Conservation (phyloP, 92 coral and sea anemone species). For the Epizoanthus ramosus region DNA sequence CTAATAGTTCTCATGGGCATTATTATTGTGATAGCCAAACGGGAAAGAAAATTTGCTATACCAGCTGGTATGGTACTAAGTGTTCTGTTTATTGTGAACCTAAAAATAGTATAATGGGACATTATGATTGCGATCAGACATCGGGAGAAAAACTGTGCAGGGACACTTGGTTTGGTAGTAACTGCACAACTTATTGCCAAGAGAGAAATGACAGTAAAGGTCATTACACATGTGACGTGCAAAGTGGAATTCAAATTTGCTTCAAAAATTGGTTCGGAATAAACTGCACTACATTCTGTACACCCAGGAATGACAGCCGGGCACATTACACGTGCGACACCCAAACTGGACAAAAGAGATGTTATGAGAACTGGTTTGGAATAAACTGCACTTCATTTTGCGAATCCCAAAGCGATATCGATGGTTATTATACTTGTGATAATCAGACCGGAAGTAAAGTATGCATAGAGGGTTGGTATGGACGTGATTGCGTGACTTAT, state of each 20-base stretch:
- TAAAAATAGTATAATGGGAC: conserved; percentile 39
- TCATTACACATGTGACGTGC: conserved; percentile 64
- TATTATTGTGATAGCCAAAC: conserved; percentile 51
- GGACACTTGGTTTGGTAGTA: conserved; percentile 66
- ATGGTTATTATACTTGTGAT: conserved; percentile 58
- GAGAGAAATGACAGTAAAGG: conserved; percentile 50
- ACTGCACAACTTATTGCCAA: conserved; percentile 60
- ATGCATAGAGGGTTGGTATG: conserved; percentile 71
- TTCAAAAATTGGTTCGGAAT: conserved; percentile 67
- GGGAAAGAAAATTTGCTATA: conserved; percentile 57
- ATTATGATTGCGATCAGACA: conserved; percentile 52
- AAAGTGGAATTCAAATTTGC: conserved; percentile 61
- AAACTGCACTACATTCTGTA: conserved; percentile 22
- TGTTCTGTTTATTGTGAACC: conserved; percentile 47
- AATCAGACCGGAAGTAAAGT: conserved; percentile 51
- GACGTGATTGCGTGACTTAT: conserved; percentile 52
- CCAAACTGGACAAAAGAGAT: conserved; percentile 53
- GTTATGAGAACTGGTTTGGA: conserved; percentile 71
- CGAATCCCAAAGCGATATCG: conserved; percentile 21
- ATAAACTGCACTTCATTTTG: conserved; percentile 56
- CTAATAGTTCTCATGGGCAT: conserved; percentile 54
- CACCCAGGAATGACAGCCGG: conserved; percentile 13
- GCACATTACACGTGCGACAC: conserved; percentile 59
- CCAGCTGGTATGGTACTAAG: conserved; percentile 61
- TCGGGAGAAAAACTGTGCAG: conserved; percentile 66